Evolutionary conservation across 1,140 invertebrate genomes (phyloP).

Genomic region (Cotesia typhae): DNA sequence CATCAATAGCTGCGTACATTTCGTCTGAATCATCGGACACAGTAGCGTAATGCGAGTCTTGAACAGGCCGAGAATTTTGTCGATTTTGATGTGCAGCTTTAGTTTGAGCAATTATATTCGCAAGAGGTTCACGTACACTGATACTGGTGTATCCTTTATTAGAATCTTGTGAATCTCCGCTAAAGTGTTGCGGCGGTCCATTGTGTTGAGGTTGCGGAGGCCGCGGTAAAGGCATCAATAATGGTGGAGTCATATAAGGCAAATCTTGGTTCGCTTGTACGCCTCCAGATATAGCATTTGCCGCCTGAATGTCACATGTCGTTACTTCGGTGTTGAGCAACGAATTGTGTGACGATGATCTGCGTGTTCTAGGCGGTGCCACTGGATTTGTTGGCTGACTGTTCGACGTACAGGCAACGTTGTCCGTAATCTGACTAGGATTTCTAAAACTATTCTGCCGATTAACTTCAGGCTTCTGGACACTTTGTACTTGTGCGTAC

Average conservation of each 20-base stretch:
- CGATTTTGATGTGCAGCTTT: conserved; percentile 63
- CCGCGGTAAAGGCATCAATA: conserved; percentile 64
- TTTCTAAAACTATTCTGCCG: conserved; percentile 50
- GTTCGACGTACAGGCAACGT: conserved; percentile 45
- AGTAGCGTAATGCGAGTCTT: conserved; percentile 81
- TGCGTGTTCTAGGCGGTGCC: conserved; percentile 64
- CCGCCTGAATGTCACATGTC: conserved; percentile 73
- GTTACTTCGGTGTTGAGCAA: conserved; percentile 50
- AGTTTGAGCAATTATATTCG: conserved; percentile 74
- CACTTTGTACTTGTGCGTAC: conserved; percentile 72
- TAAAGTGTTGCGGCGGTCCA: conserved; percentile 73
- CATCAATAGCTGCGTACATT: conserved; percentile 89
- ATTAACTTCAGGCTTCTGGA: conserved; percentile 57
- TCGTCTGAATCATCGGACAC: conserved; percentile 89
- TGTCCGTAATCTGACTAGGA: conserved; percentile 43
- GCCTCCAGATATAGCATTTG: conserved; percentile 82
- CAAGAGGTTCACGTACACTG: conserved; percentile 86
- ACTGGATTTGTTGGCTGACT: conserved; percentile 52
- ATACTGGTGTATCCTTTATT: conserved; percentile 88
- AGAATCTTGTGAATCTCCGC: conserved; percentile 86
- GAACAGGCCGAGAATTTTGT: conserved; percentile 64
- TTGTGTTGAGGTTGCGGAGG: conserved; percentile 53
- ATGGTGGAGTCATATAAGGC: conserved; percentile 88
- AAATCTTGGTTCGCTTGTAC: conserved; percentile 86
- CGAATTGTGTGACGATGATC: conserved; percentile 65